Percentiles rank a stretch among this genome's conserved stretches.
Evolutionary conservation across 2,888 invertebrate genomes (phyloP).

Genomic region (Leptura quadrifasciata): DNA sequence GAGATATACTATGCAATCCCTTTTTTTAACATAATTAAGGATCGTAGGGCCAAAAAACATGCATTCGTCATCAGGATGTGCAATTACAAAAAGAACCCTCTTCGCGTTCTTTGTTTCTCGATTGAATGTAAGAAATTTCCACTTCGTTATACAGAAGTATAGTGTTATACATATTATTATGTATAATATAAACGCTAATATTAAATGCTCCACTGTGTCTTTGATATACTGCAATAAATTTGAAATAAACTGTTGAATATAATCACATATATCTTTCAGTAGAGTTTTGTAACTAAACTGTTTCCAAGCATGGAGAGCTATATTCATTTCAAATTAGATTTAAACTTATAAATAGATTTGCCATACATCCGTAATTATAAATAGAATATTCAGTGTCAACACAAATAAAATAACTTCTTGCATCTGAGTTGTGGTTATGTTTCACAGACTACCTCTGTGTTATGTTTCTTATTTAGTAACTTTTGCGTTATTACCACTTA

Average conservation of each 20-base stretch:
- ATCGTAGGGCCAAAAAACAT: slow-evolving; percentile 99
- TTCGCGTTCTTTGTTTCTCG: slow-evolving; percentile 75
- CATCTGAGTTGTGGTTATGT: slow-evolving; percentile 29
- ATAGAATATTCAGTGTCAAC: slow-evolving; percentile 40
- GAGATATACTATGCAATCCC: slow-evolving; percentile 83
- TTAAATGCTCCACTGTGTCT: slow-evolving; percentile 77
- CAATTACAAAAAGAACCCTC: slow-evolving; percentile 87
- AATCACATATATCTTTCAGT: slow-evolving; percentile 51
- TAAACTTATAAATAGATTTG: slow-evolving; percentile 65
- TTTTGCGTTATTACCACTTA: not conserved
- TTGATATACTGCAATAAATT: slow-evolving; percentile 71
- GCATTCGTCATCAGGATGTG: slow-evolving; percentile 99
- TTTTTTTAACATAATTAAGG: slow-evolving; percentile 79
- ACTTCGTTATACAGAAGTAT: slow-evolving; percentile 68
- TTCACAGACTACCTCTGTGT: too few species aligned
- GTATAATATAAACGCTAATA: slow-evolving; percentile 75
- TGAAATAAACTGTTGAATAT: slow-evolving; percentile 45
- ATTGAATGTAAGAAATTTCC: slow-evolving; percentile 75
- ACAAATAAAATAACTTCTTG: slow-evolving; percentile 39
- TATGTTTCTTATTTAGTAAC: not conserved
- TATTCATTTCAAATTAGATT: slow-evolving; percentile 68
- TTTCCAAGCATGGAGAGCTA: slow-evolving; percentile 64
- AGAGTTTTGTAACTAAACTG: slow-evolving; percentile 54
- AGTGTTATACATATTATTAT: slow-evolving; percentile 76
- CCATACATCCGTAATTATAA: slow-evolving; percentile 58